Base-by-base conservation (phyloP, 2,888 invertebrate genomes). In the Drosophila macrospina region DNA sequence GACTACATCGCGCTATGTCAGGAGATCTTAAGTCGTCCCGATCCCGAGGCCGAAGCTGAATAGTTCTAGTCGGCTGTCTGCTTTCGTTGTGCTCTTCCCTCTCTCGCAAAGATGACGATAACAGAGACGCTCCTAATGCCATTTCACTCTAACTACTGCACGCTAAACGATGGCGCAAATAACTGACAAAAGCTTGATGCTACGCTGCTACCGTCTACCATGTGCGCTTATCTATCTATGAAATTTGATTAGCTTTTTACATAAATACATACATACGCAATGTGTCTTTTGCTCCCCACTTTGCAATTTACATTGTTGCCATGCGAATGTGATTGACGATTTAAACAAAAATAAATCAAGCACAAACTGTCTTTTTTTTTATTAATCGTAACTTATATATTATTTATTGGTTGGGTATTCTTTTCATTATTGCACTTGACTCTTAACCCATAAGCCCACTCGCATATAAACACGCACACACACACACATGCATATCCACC, bases 1-100 rank as follows among this genome's bases (percentile, higher is more conserved):
- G 91, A 91, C 70, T 91, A 91, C 73, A 91, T 91, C 88, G 91
- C 91, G 75, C 89, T 91, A 45, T 91, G 91, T 88, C 91, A 91
- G 86, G 91, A 91, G 88, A 91, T 91, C 72, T 74, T 91, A 77
- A 91, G 91, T 84, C 91, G 91, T 70, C 91, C 91, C 59, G 91
- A 91, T 88, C 91, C 91, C 48, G 91, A 91, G 70, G 91, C 84
- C 41, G 90, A 87, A 15, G 74, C 62, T 41, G 79, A 79, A 59
- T 79, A 64, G 32, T 30, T 52, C 20, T 41, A 24, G 16, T 47
- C 30, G 30, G 30, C 42, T 24, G 42, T 48, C 26, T 16, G 24
- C 42, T 44, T 24, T 62, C 34, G 56, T 52, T 64, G 47, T 55
- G 62, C 50, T 66, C 51, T 56, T 37, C 36, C 44, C 26, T 10